Evolutionary conservation across 2,113 vertebrate genomes (phyloP).

Genomic region (Aspiorhynchus laticeps): DNA sequence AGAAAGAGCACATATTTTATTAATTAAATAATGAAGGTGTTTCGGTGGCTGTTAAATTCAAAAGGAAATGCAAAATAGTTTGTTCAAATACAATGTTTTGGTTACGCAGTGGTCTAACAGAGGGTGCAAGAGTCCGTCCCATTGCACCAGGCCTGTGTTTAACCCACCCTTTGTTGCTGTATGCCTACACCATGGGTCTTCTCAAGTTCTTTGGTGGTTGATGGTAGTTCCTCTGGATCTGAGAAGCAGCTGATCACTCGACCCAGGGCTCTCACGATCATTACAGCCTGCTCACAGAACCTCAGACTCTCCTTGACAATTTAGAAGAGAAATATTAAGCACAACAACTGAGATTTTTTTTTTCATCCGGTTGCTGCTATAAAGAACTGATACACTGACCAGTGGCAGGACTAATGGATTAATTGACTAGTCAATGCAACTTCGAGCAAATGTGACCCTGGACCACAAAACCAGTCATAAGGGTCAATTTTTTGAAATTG

Average conservation of each 20-base stretch:
- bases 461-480: too few species aligned
- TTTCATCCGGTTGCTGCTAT: background rate
- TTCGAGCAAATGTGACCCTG: background rate
- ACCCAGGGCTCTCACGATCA: slow-evolving; percentile 81
- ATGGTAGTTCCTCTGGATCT: slow-evolving; percentile 66
- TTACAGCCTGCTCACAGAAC: slow-evolving; percentile 79
- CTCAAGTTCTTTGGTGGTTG: slow-evolving; percentile 72
- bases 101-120: background rate
- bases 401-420: background rate
- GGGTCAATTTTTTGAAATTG: too few species aligned
- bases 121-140: background rate
- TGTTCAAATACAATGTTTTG: background rate
- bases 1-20: background rate
- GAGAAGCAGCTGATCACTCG: slow-evolving; percentile 79
- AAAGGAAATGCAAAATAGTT: background rate
- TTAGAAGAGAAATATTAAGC: background rate
- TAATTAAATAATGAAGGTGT: background rate
- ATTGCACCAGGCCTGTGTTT: background rate
- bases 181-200: slow-evolving; percentile 59
- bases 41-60: background rate
- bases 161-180: slow-evolving; percentile 60
- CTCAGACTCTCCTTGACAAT: slow-evolving; percentile 81
- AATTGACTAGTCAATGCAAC: background rate
- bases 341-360: slow-evolving; percentile 1
- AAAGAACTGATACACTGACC: background rate